Conservation (phyloP, 2,888 invertebrate species). For the Melanophora roralis region DNA sequence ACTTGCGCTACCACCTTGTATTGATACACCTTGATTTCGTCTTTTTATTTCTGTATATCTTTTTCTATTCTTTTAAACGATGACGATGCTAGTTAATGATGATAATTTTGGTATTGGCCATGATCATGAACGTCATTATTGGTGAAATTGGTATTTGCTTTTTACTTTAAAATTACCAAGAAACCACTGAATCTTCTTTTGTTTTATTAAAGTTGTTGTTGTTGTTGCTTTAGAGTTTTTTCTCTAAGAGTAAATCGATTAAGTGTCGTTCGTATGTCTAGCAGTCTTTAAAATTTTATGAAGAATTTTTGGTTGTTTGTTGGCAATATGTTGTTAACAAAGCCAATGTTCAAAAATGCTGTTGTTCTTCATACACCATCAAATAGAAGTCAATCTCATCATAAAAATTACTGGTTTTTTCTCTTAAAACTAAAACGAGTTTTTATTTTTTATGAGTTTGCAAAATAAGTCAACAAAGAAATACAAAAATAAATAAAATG, state of each 20-base stretch:
- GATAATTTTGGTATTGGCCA: slow-evolving; percentile 41
- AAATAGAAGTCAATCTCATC: neutral
- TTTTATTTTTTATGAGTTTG: slow-evolving; percentile 4
- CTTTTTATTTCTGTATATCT: neutral
- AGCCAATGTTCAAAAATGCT: neutral
- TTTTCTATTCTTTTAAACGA: slow-evolving; percentile 15
- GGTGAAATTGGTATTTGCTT: slow-evolving; percentile 54
- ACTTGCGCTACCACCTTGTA: too few species aligned
- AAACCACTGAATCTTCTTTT: slow-evolving; percentile 24
- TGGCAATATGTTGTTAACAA: neutral
- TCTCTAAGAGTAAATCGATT: too few species aligned
- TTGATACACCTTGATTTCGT: too few species aligned
- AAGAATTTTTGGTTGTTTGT: slow-evolving; percentile 5
- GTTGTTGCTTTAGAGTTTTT: neutral
- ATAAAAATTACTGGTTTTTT: slow-evolving; percentile 39
- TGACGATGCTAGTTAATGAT: neutral
- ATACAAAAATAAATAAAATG: slow-evolving; percentile 1
- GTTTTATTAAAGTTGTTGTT: neutral
- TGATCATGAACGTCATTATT: slow-evolving; percentile 59
- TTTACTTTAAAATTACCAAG: slow-evolving; percentile 2
- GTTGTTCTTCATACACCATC: neutral
- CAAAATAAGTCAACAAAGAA: slow-evolving; percentile 22
- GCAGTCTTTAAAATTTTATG: slow-evolving; percentile 19
- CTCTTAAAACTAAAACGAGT: slow-evolving; percentile 38
- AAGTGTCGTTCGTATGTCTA: neutral